Evolutionary conservation across 2,888 invertebrate species (phyloP).

Genomic region (Athrips mouffetella): DNA sequence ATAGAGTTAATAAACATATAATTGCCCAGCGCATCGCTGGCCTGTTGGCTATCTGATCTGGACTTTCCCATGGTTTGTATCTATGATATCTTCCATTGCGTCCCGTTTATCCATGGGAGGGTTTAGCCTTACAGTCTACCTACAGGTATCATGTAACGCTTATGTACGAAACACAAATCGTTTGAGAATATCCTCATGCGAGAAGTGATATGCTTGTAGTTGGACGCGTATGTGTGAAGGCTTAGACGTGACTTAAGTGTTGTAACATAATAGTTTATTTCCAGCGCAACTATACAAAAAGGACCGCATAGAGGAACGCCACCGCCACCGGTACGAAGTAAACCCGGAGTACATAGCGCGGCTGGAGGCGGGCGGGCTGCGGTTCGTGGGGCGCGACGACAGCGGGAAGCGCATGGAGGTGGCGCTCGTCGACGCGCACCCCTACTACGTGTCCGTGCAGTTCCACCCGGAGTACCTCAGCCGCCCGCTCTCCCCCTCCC

Average conservation of each 20-base stretch:
- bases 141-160: too few species aligned
- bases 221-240: too few species aligned
- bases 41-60: background rate
- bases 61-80: too few species aligned
- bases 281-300: conserved; percentile 87
- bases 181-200: too few species aligned
- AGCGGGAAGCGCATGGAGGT: conserved; percentile 96
- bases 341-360: conserved; percentile 91
- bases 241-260: too few species aligned
- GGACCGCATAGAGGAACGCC: conserved; percentile 92
- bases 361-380: conserved; percentile 89
- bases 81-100: too few species aligned
- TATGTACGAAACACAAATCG: too few species aligned
- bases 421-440: conserved; percentile 90
- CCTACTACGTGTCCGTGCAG: conserved; percentile 96
- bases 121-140: too few species aligned
- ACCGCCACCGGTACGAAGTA: conserved; percentile 98
- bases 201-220: too few species aligned
- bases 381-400: conserved; percentile 92
- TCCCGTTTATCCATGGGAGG: too few species aligned
- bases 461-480: conserved; percentile 99
- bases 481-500: conserved; percentile 93
- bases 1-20: too few species aligned
- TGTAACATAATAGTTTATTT: conserved; percentile 21
- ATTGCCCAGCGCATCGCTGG: too few species aligned